Evolutionary conservation across 2,113 vertebrate genomes (phyloP).

Genomic region (Alaudala cheleensis): DNA sequence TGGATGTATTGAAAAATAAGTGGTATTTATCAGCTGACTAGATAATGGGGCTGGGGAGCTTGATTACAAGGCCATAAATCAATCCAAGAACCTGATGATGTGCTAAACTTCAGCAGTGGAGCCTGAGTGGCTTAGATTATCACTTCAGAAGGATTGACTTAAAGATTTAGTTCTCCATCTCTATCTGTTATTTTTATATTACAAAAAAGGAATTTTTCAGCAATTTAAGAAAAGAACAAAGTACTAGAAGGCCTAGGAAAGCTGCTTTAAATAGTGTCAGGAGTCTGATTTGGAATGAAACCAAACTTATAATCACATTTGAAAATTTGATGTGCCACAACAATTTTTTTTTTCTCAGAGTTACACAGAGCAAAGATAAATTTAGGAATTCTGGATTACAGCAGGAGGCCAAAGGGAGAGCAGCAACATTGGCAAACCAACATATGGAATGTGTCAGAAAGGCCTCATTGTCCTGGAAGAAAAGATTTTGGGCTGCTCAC

Average conservation of each 20-base stretch:
- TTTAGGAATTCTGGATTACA: background rate
- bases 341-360: background rate
- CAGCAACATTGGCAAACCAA: background rate
- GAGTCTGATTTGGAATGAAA: background rate
- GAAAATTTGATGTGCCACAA: background rate
- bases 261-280: background rate
- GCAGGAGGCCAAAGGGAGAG: background rate
- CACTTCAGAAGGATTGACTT: slow-evolving; percentile 33
- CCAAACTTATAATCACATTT: background rate
- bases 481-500: background rate
- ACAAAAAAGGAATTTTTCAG: background rate
- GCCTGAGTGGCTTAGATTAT: slow-evolving; percentile 45
- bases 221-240: background rate
- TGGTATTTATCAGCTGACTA: background rate
- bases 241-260: background rate
- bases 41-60: background rate
- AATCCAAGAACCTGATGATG: slow-evolving; percentile 7
- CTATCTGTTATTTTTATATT: background rate
- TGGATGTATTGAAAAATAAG: background rate
- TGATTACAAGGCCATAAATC: slow-evolving; percentile 38
- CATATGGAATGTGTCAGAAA: background rate
- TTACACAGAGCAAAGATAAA: background rate
- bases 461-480: background rate
- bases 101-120: background rate
- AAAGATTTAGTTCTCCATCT: background rate